Conservation (phyloP, 2,113 vertebrate species). For the Ceyx cyanopectus region DNA sequence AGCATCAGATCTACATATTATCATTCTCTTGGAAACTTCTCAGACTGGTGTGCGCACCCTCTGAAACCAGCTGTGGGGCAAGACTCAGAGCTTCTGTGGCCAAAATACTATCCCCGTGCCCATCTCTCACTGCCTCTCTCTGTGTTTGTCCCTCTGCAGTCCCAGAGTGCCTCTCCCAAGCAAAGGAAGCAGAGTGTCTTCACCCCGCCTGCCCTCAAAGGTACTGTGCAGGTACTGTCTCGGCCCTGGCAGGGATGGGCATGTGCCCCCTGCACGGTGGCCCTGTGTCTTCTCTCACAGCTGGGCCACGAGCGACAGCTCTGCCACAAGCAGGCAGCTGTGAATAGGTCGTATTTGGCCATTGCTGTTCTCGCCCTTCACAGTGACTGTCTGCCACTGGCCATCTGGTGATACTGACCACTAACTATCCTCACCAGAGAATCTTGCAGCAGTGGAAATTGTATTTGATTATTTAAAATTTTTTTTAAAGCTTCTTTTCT, state of each 20-base stretch:
- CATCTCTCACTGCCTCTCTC: neutral
- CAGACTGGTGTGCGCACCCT: neutral
- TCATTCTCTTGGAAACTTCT: neutral
- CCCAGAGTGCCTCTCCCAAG: slow-evolving; percentile 82
- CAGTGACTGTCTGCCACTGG: accelerated
- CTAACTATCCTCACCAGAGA: neutral
- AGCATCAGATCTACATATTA: accelerated
- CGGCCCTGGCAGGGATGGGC: neutral
- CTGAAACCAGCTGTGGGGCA: neutral
- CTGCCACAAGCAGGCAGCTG: accelerated
- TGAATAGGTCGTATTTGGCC: accelerated
- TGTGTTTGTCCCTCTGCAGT: slow-evolving; percentile 51
- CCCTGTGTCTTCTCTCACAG: neutral
- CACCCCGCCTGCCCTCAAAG: slow-evolving; percentile 88
- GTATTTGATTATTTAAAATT: neutral
- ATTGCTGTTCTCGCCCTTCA: accelerated
- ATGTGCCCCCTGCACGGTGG: neutral
- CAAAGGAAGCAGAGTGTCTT: slow-evolving; percentile 92
- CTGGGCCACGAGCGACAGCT: accelerated
- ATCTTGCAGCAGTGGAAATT: neutral
- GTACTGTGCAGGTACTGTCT: slow-evolving; percentile 79
- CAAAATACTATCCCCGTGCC: accelerated
- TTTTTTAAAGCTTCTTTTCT: neutral
- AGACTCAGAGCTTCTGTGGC: neutral
- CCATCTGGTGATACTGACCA: accelerated